Evolutionary conservation across 1,140 invertebrate genomes (phyloP).

Genomic region (Pectinophora gossypiella): DNA sequence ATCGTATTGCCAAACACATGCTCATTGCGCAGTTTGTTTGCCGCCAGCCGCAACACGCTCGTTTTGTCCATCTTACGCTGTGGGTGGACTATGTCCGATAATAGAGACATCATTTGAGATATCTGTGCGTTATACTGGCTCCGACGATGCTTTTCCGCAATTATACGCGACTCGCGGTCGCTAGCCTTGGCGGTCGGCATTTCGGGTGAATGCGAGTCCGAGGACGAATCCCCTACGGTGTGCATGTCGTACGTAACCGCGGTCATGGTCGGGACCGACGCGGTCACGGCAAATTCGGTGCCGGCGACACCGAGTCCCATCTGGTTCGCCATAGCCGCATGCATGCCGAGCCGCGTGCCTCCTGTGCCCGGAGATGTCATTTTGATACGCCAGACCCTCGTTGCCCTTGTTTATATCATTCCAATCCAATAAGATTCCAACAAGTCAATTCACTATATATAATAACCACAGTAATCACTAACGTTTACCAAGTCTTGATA

Average conservation of each 20-base stretch:
- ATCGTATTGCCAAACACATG: slow-evolving; percentile 76
- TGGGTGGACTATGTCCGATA: slow-evolving; percentile 89
- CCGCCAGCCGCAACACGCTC: slow-evolving; percentile 89
- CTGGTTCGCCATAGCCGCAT: slow-evolving; percentile 32
- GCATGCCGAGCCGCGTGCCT: slow-evolving; percentile 34
- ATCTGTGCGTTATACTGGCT: slow-evolving; percentile 94
- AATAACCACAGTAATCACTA: background rate
- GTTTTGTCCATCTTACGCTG: slow-evolving; percentile 93
- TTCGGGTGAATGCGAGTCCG: slow-evolving; percentile 57
- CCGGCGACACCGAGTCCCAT: slow-evolving; percentile 26
- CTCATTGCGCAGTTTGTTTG: slow-evolving; percentile 82
- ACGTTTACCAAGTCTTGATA: background rate
- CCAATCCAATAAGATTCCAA: slow-evolving; percentile 2
- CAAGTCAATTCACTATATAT: background rate
- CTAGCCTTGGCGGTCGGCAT: slow-evolving; percentile 48
- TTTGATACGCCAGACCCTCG: slow-evolving; percentile 20
- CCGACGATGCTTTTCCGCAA: slow-evolving; percentile 91
- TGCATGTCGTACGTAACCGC: slow-evolving; percentile 32
- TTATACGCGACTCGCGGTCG: slow-evolving; percentile 86
- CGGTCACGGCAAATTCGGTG: slow-evolving; percentile 39
- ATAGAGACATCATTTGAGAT: slow-evolving; percentile 85
- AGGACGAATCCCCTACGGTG: slow-evolving; percentile 54
- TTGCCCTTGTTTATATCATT: slow-evolving; percentile 28
- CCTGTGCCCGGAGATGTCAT: slow-evolving; percentile 46
- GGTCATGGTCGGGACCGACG: slow-evolving; percentile 28